Evolutionary conservation across 2,888 invertebrate species (phyloP).

Genomic region (Apamea monoglypha): DNA sequence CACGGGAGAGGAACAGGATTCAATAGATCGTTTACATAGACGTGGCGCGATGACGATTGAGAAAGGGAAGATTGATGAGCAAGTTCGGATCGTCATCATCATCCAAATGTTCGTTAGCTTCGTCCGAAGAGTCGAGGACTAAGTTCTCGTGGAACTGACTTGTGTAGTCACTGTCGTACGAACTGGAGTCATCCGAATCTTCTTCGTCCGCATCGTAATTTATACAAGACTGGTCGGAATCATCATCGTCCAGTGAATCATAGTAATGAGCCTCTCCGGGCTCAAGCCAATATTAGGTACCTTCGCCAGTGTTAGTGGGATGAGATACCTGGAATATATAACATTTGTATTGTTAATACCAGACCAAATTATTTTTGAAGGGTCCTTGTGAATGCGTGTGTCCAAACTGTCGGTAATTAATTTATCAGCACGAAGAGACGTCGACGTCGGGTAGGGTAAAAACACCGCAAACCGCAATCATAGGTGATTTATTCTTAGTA

Average conservation of each 20-base stretch:
- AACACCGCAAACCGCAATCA: not conserved
- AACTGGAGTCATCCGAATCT: slow-evolving; percentile 42
- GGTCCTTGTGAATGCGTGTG: not conserved
- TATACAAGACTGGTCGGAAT: slow-evolving; percentile 16
- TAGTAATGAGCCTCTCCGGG: slow-evolving; percentile 59
- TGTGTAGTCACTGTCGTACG: slow-evolving; percentile 32
- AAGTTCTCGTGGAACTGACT: slow-evolving; percentile 50
- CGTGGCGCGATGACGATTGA: slow-evolving; percentile 31
- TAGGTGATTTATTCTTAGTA: not conserved
- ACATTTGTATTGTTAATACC: slow-evolving; percentile 8
- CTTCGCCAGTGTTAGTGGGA: slow-evolving; percentile 65
- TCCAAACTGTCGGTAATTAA: not conserved
- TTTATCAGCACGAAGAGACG: not conserved
- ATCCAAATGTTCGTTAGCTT: slow-evolving; percentile 3
- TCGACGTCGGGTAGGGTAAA: not conserved
- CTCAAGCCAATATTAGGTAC: slow-evolving; percentile 60
- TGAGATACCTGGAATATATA: slow-evolving; percentile 76
- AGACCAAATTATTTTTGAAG: not conserved
- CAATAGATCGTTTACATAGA: slow-evolving; percentile 48
- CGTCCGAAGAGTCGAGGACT: slow-evolving; percentile 15
- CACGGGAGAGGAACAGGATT: slow-evolving; percentile 18
- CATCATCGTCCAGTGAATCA: slow-evolving; percentile 30
- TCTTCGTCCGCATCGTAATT: slow-evolving; percentile 57
- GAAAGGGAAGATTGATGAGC: not conserved
- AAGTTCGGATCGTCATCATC: slow-evolving; percentile 20